A percentile compares a stretch with the other conserved stretches of the same genome.
Conservation (phyloP, 2,113 vertebrate species). For the Mola mola region DNA sequence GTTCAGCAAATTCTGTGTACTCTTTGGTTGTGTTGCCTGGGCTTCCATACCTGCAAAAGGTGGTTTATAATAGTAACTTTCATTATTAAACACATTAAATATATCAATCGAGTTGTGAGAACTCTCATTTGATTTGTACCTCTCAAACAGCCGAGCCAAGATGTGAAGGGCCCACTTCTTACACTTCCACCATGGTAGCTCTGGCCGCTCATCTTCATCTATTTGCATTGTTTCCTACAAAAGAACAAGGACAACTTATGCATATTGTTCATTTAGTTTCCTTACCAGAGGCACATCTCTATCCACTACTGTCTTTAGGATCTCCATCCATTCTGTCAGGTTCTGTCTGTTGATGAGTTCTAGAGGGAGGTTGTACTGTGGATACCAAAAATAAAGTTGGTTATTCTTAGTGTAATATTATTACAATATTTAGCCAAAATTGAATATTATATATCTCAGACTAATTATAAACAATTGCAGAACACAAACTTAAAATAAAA, state of each 20-base stretch:
- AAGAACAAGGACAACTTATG: not conserved
- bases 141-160: constrained; percentile 96
- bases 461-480: not conserved
- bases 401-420: too few species aligned
- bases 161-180: constrained; percentile 99
- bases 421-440: too few species aligned
- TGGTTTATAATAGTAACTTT: not conserved
- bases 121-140: constrained; percentile 74
- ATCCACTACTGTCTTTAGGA: constrained; percentile 96
- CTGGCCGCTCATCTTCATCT: constrained; percentile 96
- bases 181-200: constrained; percentile 99
- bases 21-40: constrained; percentile 99
- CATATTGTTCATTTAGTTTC: not conserved
- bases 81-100: not conserved
- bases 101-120: not conserved
- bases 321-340: constrained; percentile 97
- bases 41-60: constrained; percentile 91
- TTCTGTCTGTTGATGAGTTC: constrained; percentile 98
- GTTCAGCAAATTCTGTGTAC: constrained; percentile 96
- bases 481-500: too few species aligned
- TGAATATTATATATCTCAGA: too few species aligned
- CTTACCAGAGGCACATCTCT: constrained; percentile 96
- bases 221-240: constrained; percentile 94
- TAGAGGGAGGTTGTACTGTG: constrained; percentile 94
- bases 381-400: not conserved